Base-by-base conservation (phyloP, 2,797 vertebrate genomes). In the Lycodopsis pacificus region DNA sequence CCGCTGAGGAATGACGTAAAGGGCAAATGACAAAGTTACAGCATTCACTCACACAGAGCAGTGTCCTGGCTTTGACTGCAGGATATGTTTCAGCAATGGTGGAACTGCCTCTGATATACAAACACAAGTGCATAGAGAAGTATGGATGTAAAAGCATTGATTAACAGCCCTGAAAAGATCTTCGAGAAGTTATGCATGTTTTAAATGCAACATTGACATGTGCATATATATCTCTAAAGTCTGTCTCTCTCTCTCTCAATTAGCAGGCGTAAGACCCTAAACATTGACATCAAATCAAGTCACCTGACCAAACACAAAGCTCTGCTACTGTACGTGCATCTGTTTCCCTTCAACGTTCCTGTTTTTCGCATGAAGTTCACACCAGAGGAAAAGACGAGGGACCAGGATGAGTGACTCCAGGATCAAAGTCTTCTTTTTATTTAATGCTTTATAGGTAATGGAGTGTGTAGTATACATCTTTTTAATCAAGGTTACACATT, bases 261-360 rank as follows among this genome's bases (percentile, higher is more conserved):
- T 83, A 94, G 93, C 96, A 96, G 96, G 95, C 84, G 74, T 94
- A 88, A 95, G 94, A 92, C 91, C 87, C 56, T 95, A 95, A 93
- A 90, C 68, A 44, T 4, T 61, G 57, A 84, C 72, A 25, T 70
- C 42, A 58, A 77, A 66, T 17, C 81, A 56, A 70, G 72, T 89
- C 91, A 95, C 62, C 91, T 90, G 94, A 92, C 64, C 88, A 93
- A 94, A 91, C 90, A 93, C 93, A 93, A 89, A 90, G 90, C 91
- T 92, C 88, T 92, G 94, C 91, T 94, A 93, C 96, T 96, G 68
- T 79, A 65, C 12, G 10, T 95, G 94, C 95, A 93, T 95, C 94
- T 32, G 30, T 67, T 73, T 20, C 66, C 58, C 66, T 46, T 93
- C 94, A 94, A 90, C 94, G 88, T 93, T 3, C 36, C 65, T 12